Evolutionary conservation across 2,797 vertebrate genomes (phyloP), one percentile per base, ranked within the genome.

Genomic region (Myripristis murdjan): DNA sequence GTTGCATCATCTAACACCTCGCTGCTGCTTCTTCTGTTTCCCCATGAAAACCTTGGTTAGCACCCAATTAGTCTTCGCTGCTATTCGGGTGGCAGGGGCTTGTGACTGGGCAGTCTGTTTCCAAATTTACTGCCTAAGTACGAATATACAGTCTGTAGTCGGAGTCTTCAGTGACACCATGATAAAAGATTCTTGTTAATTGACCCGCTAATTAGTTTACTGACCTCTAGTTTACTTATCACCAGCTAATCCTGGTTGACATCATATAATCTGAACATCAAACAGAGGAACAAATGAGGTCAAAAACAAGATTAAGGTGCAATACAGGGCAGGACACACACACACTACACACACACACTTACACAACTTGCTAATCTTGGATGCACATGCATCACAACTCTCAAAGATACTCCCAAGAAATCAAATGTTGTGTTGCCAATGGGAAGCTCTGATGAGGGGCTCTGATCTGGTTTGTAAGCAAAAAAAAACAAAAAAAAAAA

Each of bases 181-280:
- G 33, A 57, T 73, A 48, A 75, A 78, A 75, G 70, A 62, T 22
- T 73, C 75, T 78, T 54, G 61, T 89, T 87, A 87, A 86, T 78
- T 61, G 86, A 90, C 68, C 75, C 55, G 20, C 69, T 91, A 83
- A 86, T 88, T 58, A 89, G 62, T 89, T 84, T 78, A 81, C 73
- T 64, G 82, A 86, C 81, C 82, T 75, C 35, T 43, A 69, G 83
- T 87, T 90, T 85, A 89, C 89, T 92, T 83, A 87, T 84, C 71
- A 72, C 68, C 47, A 12, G 73, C 84, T 91, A 92, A 90, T 91
- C 82, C 87, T 76, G 67, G 71, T 52, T 65, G 76, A 88, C 84
- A 83, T 67, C 58, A 64, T 73, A 78, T 82, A 85, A 89, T 86
- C 83, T 82, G 62, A 84, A 81, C 65, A 61, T 79, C 73, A 89